Conservation (phyloP, 2,888 invertebrate species). For the Drosophila falleni region DNA sequence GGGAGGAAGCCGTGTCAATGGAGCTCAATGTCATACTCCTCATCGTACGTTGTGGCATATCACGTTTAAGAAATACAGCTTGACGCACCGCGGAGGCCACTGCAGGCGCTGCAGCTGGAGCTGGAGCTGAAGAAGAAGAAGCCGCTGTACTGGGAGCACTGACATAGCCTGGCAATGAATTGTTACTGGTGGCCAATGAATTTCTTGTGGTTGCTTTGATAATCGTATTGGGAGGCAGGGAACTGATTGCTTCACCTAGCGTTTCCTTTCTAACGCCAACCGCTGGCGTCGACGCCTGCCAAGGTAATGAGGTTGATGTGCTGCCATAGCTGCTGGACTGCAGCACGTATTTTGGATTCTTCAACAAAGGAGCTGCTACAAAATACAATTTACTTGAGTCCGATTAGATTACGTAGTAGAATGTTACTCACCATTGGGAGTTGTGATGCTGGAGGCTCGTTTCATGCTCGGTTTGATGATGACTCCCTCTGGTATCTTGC, state of each 20-base stretch:
- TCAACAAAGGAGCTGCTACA: slow-evolving; percentile 55
- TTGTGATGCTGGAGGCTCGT: slow-evolving; percentile 57
- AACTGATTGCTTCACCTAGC: slow-evolving; percentile 78
- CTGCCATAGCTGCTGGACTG: slow-evolving; percentile 45
- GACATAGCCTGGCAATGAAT: neutral
- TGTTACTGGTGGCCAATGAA: slow-evolving; percentile 6
- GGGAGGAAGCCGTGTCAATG: slow-evolving; percentile 81
- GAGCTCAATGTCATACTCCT: slow-evolving; percentile 80
- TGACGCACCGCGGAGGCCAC: slow-evolving; percentile 67
- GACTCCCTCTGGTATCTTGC: slow-evolving; percentile 67
- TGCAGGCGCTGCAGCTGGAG: slow-evolving; percentile 57
- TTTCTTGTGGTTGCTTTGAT: slow-evolving; percentile 76
- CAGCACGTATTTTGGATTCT: slow-evolving; percentile 77
- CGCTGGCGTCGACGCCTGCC: slow-evolving; percentile 32
- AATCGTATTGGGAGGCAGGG: slow-evolving; percentile 81
- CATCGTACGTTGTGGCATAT: slow-evolving; percentile 81
- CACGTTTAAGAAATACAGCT: slow-evolving; percentile 83
- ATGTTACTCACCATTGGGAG: slow-evolving; percentile 39
- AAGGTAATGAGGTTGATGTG: slow-evolving; percentile 31
- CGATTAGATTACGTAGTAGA: neutral
- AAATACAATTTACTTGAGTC: neutral
- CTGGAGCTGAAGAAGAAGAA: too few species aligned
- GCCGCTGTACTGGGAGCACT: neutral
- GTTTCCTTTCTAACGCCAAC: slow-evolving; percentile 50
- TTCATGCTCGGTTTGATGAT: slow-evolving; percentile 78